Evolutionary conservation across 2,113 vertebrate genomes (phyloP), one percentile per base, ranked within the genome.

Genomic region (Hucho hucho): DNA sequence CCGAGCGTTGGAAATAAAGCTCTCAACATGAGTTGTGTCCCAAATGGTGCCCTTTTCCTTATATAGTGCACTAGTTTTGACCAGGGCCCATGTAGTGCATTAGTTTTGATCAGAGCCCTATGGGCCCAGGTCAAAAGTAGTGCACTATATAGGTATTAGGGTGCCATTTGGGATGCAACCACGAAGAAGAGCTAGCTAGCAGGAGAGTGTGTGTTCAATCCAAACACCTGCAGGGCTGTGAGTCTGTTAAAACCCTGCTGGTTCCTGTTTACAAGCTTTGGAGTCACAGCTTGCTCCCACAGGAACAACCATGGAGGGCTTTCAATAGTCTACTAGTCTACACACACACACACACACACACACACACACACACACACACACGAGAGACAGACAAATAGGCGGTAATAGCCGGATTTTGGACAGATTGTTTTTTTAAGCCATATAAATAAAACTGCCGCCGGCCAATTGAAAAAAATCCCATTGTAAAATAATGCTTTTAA

Each of bases 241-340:
- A 82, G 78, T 65, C 75, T 75, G 79, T 81, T 84, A 56, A 83
- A 78, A 80, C 72, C 73, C 79, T 28, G 68, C 78, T 32, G 75
- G 78, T 88, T 88, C 84, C 84, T 90, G 89, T 91, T 89, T 87
- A 88, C 77, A 77, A 84, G 80, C 75, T 72, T 43, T 63, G 80
- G 66, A 79, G 69, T 77, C 78, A 79, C 24, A 80, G 78, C 58
- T 65, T 68, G 74, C 72, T 86, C 84, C 76, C 81, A 77, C 43
- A 85, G 76, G 84, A 84, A 72, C 6, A n/a, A n/a, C 18, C 6
- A 59, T 59, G 16, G 58, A 61, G 18, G 16, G 7, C 6, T 61
- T 61, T 61, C 58, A 61, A 61, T 26, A 78, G 61, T 43, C 2
- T 22, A 74, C 61, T 65, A 6, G 76, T 1, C 75, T 25, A 28